Evolutionary conservation across 2,888 invertebrate species (phyloP), one percentile per base, ranked within the genome.

Genomic region (Marasmarcha lunaedactyla): DNA sequence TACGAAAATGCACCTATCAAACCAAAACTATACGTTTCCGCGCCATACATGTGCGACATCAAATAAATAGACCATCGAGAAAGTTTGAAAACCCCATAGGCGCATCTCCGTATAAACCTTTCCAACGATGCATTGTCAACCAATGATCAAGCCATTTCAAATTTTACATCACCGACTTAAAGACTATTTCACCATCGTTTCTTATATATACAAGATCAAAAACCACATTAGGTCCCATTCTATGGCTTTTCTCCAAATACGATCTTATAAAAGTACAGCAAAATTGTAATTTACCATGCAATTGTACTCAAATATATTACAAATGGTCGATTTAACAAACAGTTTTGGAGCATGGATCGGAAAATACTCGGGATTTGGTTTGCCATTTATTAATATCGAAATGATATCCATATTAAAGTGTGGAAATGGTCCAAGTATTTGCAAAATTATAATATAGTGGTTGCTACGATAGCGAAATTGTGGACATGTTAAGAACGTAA

Each of bases 321-420:
- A 50, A n/a, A 54, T 47, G 53, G 46, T 49, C 57, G 46, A 62
- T 67, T 66, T 57, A 54, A 60, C 55, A 53, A 53, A 57, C 51
- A 48, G 44, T 43, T 41, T 40, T 41, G 30, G 42, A 33, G 43
- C 46, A 52, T 46, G 46, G 46, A 56, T 55, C 44, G 48, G 44
- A 52, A 47, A 55, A 47, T 46, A 20, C 20, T 20, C 3, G 20
- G 20, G 20, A 20, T 20, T 20, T 20, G 20, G 20, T 20, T 20
- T 20, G 3, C 20, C 20, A 20, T 20, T 20, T 20, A 20, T 20
- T 20, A 20, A 5, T 20, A 5, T 20, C 20, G 20, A 20, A 20
- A 20, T 20, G 20, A 20, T 20, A 20, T 20, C 20, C 20, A 20
- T 20, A 20, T 20, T 20, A 20, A 5, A 20, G 20, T 7, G 20